Percentiles rank a stretch among this genome's conserved stretches.
phyloP scores from a whole-genome alignment of 1,140 invertebrate genomes.

The Drosophila kurseongensis region DNA sequence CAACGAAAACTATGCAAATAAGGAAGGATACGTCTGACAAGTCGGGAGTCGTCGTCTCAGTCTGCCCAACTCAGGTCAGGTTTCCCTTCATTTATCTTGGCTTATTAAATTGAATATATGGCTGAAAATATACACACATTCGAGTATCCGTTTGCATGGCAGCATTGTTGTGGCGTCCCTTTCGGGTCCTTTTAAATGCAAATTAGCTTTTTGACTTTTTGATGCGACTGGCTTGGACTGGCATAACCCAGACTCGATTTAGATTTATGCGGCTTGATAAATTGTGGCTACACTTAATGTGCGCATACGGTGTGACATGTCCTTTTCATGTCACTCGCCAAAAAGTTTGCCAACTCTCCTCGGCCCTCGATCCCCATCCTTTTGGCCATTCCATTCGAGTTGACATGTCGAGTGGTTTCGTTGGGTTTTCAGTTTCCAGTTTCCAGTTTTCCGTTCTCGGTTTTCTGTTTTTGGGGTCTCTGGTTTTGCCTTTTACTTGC shows the following conservation, averaged over 20 bases:
- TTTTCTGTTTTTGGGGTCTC: slow-evolving; percentile 19
- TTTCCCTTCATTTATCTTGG: slow-evolving; percentile 73
- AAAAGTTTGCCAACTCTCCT: slow-evolving; percentile 55
- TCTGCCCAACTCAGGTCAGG: slow-evolving; percentile 22
- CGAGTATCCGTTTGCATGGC: slow-evolving; percentile 45
- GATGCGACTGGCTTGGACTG: slow-evolving; percentile 49
- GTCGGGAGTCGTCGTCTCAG: slow-evolving; percentile 23
- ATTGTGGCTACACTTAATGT: slow-evolving; percentile 83
- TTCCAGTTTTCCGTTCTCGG: slow-evolving; percentile 18
- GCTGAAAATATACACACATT: slow-evolving; percentile 49
- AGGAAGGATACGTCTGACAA: slow-evolving; percentile 57
- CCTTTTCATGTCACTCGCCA: slow-evolving; percentile 81
- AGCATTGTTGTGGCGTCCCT: slow-evolving; percentile 58
- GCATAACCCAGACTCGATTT: slow-evolving; percentile 72
- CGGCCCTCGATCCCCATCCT: not conserved
- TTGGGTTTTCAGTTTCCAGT: slow-evolving; percentile 50
- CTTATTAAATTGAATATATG: slow-evolving; percentile 82
- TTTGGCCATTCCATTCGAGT: slow-evolving; percentile 66
- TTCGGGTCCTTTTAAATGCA: slow-evolving; percentile 78
- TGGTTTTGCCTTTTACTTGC: slow-evolving; percentile 42
- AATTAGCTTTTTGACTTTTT: slow-evolving; percentile 83
- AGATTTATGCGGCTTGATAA: slow-evolving; percentile 82
- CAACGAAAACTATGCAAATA: slow-evolving; percentile 75
- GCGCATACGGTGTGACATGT: slow-evolving; percentile 82
- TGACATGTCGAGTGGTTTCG: slow-evolving; percentile 81